phyloP scores from a whole-genome alignment of 92 coral and sea anemone species.

The Actinernus sp. region DNA sequence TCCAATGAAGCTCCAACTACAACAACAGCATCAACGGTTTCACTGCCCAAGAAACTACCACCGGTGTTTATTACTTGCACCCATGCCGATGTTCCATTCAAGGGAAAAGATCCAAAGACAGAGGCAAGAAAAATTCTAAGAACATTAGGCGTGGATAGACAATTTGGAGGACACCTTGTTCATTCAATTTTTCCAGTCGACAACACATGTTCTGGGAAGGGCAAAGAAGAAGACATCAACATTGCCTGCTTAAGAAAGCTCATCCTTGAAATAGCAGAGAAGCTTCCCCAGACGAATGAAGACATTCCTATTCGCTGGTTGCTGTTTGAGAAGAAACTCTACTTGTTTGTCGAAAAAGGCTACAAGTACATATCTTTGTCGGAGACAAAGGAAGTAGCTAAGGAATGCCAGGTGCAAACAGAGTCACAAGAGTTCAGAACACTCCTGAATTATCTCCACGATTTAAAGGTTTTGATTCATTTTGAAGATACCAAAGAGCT shows the following conservation, averaged over 20 bases:
- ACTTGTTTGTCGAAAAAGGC: too few species aligned
- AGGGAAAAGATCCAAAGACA: slow-evolving; percentile 1
- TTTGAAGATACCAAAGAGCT: slow-evolving; percentile 40
- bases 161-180: slow-evolving; percentile 17
- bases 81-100: slow-evolving; percentile 49
- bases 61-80: slow-evolving; percentile 61
- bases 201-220: slow-evolving; percentile 47
- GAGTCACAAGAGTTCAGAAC: slow-evolving; percentile 16
- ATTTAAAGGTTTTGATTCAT: slow-evolving; percentile 45
- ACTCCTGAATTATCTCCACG: slow-evolving; percentile 51
- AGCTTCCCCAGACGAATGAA: slow-evolving; percentile 11
- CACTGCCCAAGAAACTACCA: slow-evolving; percentile 12
- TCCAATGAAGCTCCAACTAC: too few species aligned
- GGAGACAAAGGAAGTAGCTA: slow-evolving; percentile 14
- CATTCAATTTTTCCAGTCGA: slow-evolving; percentile 34
- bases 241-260: slow-evolving; percentile 10
- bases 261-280: slow-evolving; percentile 3
- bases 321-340: slow-evolving; percentile 30
- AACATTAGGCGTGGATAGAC: not conserved
- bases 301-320: slow-evolving; percentile 32
- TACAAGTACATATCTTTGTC: slow-evolving; percentile 6
- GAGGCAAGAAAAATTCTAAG: slow-evolving; percentile 14
- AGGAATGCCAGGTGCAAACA: not conserved
- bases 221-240: slow-evolving; percentile 17
- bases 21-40: not conserved